A percentile compares a stretch with the other conserved stretches of the same genome.
These are phyloP conservation scores for Planiliza haematocheilus DNA, from an alignment of 2,113 vertebrate genomes.

Conservation along the genomic window DNA sequence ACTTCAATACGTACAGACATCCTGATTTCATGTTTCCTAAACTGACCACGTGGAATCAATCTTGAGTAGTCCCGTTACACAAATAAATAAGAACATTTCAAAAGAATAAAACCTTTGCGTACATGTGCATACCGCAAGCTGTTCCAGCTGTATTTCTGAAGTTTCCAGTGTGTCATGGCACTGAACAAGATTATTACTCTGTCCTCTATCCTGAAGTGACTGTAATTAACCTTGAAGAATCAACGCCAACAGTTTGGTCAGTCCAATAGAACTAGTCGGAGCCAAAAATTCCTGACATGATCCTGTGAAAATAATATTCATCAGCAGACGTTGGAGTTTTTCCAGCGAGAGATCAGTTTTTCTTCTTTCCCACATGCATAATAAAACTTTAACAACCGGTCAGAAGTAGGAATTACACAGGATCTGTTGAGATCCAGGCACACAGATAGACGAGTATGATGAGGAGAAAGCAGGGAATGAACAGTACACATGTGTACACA, in stretches of 20 bases:
- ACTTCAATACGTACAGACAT: constrained; percentile 70
- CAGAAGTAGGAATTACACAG: constrained; percentile 56
- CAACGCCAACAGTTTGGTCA: constrained; percentile 25
- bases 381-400: constrained; percentile 45
- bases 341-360: constrained; percentile 28
- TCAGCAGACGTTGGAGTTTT: constrained; percentile 9
- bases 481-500: constrained; percentile 36
- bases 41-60: constrained; percentile 53
- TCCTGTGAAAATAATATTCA: constrained; percentile 21
- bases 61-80: constrained; percentile 64
- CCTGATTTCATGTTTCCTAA: constrained; percentile 71
- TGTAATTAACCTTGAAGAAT: constrained; percentile 47
- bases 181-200: constrained; percentile 20
- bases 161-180: constrained; percentile 47
- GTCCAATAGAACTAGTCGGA: constrained; percentile 43
- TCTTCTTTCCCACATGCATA: constrained; percentile 62
- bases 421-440: constrained; percentile 67
- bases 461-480: constrained; percentile 61
- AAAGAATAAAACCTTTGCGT: constrained; percentile 56
- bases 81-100: constrained; percentile 73
- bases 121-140: constrained; percentile 50
- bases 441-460: constrained; percentile 39
- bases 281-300: constrained; percentile 38
- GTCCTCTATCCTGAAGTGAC: constrained; percentile 39
- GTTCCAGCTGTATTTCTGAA: constrained; percentile 31